These are phyloP conservation scores for Clistopyga incitator DNA, from an alignment of 2,888 invertebrate genomes.

Conservation along the genomic window DNA sequence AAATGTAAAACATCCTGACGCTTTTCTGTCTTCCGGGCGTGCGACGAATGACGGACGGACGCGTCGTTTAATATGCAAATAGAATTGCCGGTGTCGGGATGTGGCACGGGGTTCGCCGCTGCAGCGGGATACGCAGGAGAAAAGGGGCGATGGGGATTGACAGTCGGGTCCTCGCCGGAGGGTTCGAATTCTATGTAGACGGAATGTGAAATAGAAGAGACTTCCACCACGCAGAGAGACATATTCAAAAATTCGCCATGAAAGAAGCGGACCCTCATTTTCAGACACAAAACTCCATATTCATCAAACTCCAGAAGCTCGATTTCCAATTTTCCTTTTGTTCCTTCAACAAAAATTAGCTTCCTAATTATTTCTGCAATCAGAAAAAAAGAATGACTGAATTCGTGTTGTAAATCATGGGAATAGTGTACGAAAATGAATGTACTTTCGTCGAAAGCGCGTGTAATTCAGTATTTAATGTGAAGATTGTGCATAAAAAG, in stretches of 20 bases:
- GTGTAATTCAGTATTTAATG: no score
- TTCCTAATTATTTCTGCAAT: slow-evolving; percentile 5
- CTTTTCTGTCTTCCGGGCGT: slow-evolving; percentile 28
- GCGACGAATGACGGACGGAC: slow-evolving; percentile 64
- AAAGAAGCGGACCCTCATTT: neutral
- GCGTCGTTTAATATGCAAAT: slow-evolving; percentile 70
- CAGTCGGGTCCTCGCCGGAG: slow-evolving; percentile 38
- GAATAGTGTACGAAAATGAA: no score
- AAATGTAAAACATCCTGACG: slow-evolving; percentile 22
- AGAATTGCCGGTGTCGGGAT: slow-evolving; percentile 65
- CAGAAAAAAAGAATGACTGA: neutral
- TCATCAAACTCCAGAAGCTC: neutral
- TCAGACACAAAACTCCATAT: neutral
- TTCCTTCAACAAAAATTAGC: slow-evolving; percentile 38
- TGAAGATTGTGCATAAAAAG: no score
- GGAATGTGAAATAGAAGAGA: slow-evolving; percentile 32
- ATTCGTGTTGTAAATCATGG: neutral
- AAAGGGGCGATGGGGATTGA: slow-evolving; percentile 45
- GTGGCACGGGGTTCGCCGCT: slow-evolving; percentile 25
- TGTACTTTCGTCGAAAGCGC: no score
- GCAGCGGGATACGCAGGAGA: slow-evolving; percentile 18
- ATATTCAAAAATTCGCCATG: slow-evolving; percentile 16
- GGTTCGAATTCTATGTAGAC: slow-evolving; percentile 32
- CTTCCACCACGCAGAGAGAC: neutral
- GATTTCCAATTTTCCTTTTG: slow-evolving; percentile 7